phyloP scores from a whole-genome alignment of 2,113 vertebrate species.

The Muscicapa adusta region DNA sequence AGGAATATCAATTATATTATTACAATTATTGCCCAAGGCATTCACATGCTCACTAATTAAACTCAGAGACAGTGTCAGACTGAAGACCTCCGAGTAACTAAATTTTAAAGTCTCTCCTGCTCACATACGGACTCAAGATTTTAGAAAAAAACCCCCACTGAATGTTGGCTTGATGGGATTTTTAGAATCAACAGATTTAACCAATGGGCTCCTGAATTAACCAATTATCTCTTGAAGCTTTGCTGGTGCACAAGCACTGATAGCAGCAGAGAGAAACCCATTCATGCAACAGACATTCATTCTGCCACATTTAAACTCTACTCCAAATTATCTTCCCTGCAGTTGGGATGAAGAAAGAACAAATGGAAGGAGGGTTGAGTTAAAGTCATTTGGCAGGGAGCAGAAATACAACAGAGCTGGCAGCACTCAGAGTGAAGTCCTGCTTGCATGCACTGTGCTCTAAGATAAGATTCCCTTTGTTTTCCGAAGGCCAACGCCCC shows the following conservation, averaged over 20 bases:
- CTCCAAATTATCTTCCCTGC: not conserved
- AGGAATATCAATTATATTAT: not conserved
- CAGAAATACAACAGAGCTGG: not conserved
- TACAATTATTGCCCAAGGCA: not conserved
- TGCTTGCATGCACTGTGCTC: not conserved
- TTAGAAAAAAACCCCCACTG: not conserved
- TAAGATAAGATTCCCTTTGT: not conserved
- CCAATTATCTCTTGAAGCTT: not conserved
- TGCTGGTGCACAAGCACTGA: not conserved
- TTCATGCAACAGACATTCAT: accelerated
- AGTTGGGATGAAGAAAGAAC: not conserved
- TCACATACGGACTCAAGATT: accelerated
- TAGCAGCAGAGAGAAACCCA: accelerated
- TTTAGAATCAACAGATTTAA: not conserved
- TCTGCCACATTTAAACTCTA: not conserved
- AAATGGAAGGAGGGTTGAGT: not conserved
- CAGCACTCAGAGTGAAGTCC: not conserved
- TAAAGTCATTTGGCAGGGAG: not conserved
- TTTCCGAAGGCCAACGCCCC: not conserved
- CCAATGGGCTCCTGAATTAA: not conserved
- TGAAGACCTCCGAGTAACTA: not conserved
- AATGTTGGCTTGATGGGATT: not conserved
- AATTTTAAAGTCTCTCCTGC: not conserved
- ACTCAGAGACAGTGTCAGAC: not conserved
- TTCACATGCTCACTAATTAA: not conserved